Evolutionary conservation across 2,888 invertebrate genomes (phyloP).

Genomic region (Meiosimyza decipiens): DNA sequence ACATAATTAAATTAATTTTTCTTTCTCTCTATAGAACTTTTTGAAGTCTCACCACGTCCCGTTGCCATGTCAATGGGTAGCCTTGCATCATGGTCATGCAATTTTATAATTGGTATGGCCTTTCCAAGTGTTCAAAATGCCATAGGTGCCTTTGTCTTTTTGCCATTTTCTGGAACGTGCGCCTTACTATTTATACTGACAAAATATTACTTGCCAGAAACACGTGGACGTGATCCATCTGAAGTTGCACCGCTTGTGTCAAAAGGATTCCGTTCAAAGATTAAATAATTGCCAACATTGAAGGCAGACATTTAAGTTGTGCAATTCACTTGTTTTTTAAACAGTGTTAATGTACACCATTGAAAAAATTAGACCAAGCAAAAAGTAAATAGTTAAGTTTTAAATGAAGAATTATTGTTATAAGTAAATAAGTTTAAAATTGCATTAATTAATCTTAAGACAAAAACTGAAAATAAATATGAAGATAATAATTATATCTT

Average conservation of each 20-base stretch:
- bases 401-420: too few relatives aligned
- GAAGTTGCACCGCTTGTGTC: conserved; percentile 74
- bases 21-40: conserved; percentile 72
- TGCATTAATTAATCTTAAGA: too few relatives aligned
- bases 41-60: conserved; percentile 85
- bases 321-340: background rate
- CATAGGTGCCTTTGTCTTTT: conserved; percentile 79
- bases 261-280: conserved; percentile 72
- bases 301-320: background rate
- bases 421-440: too few relatives aligned
- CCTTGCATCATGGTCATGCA: conserved; percentile 87
- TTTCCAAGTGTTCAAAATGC: conserved; percentile 75
- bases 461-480: too few relatives aligned
- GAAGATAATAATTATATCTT: too few relatives aligned
- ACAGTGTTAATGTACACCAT: background rate
- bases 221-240: conserved; percentile 75
- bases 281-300: conserved; percentile 46
- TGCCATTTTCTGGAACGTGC: conserved; percentile 74
- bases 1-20: background rate
- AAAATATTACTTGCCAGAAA: conserved; percentile 81
- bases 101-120: conserved; percentile 85
- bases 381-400: background rate
- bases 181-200: conserved; percentile 59
- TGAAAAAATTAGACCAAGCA: background rate
- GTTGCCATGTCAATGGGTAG: conserved; percentile 89